phyloP scores from a whole-genome alignment of 1,140 invertebrate species.

The Aradophagus sp. region DNA sequence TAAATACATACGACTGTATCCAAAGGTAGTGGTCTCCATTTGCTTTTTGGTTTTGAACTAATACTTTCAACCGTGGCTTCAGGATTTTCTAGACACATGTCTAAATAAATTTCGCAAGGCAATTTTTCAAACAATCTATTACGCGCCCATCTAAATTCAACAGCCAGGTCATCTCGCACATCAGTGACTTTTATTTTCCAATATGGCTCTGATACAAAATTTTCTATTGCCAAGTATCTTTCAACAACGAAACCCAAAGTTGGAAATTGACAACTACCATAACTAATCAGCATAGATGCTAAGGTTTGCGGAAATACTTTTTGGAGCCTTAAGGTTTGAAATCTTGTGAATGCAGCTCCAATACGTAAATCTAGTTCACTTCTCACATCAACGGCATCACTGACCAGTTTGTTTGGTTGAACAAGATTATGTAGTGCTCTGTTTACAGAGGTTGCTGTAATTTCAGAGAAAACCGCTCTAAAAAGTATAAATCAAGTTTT shows the following conservation, averaged over 20 bases:
- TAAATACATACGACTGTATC: slow-evolving; percentile 91
- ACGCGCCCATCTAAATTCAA: slow-evolving; percentile 93
- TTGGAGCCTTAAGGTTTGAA: slow-evolving; percentile 94
- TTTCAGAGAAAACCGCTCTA: slow-evolving; percentile 98
- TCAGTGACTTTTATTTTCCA: slow-evolving; percentile 94
- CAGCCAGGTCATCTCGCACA: slow-evolving; percentile 80
- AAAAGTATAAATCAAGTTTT: too few species aligned
- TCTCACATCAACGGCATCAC: slow-evolving; percentile 96
- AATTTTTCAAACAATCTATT: slow-evolving; percentile 91
- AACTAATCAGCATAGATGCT: slow-evolving; percentile 90
- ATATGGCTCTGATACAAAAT: slow-evolving; percentile 92
- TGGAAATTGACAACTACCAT: slow-evolving; percentile 98
- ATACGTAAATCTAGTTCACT: slow-evolving; percentile 97
- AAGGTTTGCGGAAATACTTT: slow-evolving; percentile 88
- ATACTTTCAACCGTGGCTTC: slow-evolving; percentile 88
- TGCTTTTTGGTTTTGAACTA: slow-evolving; percentile 91
- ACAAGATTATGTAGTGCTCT: slow-evolving; percentile 88
- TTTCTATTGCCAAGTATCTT: slow-evolving; percentile 90
- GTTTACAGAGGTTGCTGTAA: slow-evolving; percentile 87
- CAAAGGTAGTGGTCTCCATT: slow-evolving; percentile 95
- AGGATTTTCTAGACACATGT: slow-evolving; percentile 85
- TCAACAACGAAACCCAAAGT: slow-evolving; percentile 98
- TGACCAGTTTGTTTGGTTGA: slow-evolving; percentile 87
- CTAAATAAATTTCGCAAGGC: slow-evolving; percentile 86
- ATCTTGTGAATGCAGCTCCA: slow-evolving; percentile 98